These are phyloP conservation scores for Nanorana parkeri DNA, from an alignment of 2,113 vertebrate species.

Conservation along the genomic window DNA sequence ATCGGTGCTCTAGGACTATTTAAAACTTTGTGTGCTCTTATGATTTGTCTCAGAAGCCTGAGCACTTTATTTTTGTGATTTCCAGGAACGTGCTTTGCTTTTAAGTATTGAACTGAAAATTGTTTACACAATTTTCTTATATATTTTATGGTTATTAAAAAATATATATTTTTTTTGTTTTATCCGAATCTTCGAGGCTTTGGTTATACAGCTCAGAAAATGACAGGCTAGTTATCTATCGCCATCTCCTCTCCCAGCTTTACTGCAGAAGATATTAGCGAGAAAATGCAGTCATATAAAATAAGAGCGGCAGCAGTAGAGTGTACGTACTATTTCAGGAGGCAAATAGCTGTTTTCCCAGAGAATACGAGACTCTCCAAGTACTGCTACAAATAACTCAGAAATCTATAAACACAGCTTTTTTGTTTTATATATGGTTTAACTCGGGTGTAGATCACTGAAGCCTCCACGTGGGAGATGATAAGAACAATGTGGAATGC, in stretches of 20 bases:
- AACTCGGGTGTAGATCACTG: constrained; percentile 28
- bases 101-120: neutral
- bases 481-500: neutral
- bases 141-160: constrained; percentile 12
- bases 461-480: constrained; percentile 8
- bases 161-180: neutral
- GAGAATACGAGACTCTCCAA: constrained; percentile 23
- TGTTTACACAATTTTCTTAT: neutral
- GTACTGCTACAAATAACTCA: constrained; percentile 37
- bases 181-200: constrained; percentile 13
- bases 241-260: constrained; percentile 10
- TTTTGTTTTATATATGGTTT: constrained; percentile 17
- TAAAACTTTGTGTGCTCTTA: no score
- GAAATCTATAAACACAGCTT: constrained; percentile 33
- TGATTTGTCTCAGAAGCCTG: no score
- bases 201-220: constrained; percentile 8
- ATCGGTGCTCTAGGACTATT: no score
- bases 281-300: constrained; percentile 41
- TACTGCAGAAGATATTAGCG: constrained; percentile 34
- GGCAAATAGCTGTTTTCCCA: constrained; percentile 29
- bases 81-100: neutral
- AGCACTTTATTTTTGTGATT: neutral
- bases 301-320: constrained; percentile 13
- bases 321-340: neutral
- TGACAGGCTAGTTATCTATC: constrained; percentile 25